Conservation (phyloP, 2,888 invertebrate species). For the Tineola bisselliella region DNA sequence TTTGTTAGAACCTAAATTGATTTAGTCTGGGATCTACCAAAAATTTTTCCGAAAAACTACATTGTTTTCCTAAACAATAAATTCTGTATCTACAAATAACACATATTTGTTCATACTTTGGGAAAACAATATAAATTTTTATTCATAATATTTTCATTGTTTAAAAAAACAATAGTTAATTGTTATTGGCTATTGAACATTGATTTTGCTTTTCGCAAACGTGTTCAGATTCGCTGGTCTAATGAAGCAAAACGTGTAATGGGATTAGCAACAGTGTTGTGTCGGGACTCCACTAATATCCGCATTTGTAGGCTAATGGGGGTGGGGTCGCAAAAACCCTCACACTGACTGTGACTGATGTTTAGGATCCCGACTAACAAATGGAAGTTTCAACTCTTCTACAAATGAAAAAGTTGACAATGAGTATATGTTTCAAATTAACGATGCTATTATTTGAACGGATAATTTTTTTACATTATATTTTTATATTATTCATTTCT, state of each 20-base stretch:
- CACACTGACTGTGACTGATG: conserved; percentile 35
- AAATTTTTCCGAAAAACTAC: neutral
- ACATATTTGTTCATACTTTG: too few relatives aligned
- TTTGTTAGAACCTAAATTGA: conserved; percentile 1
- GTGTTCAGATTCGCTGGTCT: neutral
- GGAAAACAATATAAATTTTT: too few relatives aligned
- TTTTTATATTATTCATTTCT: neutral
- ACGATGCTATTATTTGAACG: too few relatives aligned
- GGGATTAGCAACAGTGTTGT: conserved; percentile 33
- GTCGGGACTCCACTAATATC: conserved; percentile 21
- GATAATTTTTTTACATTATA: too few relatives aligned
- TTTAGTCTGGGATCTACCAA: neutral
- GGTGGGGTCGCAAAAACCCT: conserved; percentile 36
- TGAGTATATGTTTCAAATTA: neutral
- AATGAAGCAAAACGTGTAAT: conserved; percentile 36
- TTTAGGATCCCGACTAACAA: conserved; percentile 31
- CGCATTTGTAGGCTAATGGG: conserved; percentile 23
- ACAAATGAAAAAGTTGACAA: neutral
- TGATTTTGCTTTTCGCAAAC: neutral
- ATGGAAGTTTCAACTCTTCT: conserved; percentile 32
- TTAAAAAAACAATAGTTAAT: too few relatives aligned
- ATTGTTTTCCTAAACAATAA: neutral
- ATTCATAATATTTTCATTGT: too few relatives aligned
- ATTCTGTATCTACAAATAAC: too few relatives aligned
- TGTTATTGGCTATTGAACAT: neutral